Evolutionary conservation across 2,113 vertebrate species (phyloP).

Genomic region (Pelusios castaneus): DNA sequence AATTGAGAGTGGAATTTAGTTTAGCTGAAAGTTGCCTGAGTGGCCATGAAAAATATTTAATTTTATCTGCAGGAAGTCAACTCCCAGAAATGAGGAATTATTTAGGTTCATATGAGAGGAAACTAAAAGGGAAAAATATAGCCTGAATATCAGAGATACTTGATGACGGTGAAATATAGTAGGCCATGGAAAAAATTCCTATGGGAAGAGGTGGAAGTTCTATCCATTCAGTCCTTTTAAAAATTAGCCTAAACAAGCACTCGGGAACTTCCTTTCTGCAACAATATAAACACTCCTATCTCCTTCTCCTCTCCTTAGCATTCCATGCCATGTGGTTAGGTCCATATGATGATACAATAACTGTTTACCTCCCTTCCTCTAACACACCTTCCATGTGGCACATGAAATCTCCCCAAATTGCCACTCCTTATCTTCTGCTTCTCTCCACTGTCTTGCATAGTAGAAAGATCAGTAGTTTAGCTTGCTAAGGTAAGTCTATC

Average conservation of each 20-base stretch:
- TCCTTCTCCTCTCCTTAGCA: neutral
- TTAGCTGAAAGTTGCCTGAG: neutral
- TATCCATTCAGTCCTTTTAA: conserved; percentile 28
- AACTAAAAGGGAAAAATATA: conserved; percentile 35
- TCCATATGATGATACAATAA: neutral
- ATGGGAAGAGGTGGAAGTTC: conserved; percentile 66
- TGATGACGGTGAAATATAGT: conserved; percentile 58
- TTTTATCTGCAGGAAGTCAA: neutral
- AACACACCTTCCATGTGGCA: neutral
- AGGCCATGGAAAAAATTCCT: conserved; percentile 70
- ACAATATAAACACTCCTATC: neutral
- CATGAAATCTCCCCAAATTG: neutral
- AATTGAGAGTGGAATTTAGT: neutral
- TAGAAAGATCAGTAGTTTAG: neutral
- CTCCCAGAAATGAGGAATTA: conserved; percentile 7
- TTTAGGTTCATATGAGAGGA: conserved; percentile 35
- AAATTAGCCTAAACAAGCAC: conserved; percentile 44
- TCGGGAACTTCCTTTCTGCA: neutral
- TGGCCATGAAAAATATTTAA: neutral
- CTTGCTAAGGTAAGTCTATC: neutral
- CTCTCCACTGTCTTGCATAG: neutral
- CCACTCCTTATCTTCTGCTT: neutral
- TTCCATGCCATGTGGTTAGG: neutral
- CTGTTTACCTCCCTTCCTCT: neutral
- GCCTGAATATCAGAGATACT: conserved; percentile 54